Conservation (phyloP, 2,888 invertebrate species). For the Cheilosia variabilis region DNA sequence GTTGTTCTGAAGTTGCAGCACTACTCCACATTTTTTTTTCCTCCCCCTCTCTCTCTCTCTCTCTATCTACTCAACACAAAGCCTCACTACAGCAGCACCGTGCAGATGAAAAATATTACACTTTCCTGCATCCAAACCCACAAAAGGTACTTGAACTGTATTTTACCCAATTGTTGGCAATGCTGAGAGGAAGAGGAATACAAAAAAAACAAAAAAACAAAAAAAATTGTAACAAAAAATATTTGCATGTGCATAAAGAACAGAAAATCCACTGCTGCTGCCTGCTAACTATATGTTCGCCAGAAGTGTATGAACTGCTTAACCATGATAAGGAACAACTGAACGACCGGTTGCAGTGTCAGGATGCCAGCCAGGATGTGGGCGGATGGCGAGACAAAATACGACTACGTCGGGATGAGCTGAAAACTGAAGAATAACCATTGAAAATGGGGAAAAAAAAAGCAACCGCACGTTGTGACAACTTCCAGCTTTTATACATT, state of each 20-base stretch:
- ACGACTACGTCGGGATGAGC: conserved; percentile 36
- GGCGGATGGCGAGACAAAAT: conserved; percentile 35
- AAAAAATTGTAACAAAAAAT: conserved; percentile 15
- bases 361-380: conserved; percentile 64
- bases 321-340: conserved; percentile 49
- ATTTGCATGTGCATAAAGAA: conserved; percentile 23
- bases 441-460: conserved; percentile 8
- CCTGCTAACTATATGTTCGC: conserved; percentile 27
- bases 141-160: conserved; percentile 74
- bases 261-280: conserved; percentile 25
- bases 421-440: conserved; percentile 38
- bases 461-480: conserved; percentile 61
- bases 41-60: no score
- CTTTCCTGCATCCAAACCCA: conserved; percentile 69
- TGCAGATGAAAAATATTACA: conserved; percentile 68
- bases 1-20: conserved; percentile 38
- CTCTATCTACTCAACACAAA: conserved; percentile 40
- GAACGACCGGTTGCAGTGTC: conserved; percentile 63
- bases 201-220: conserved; percentile 35
- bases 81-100: conserved; percentile 36
- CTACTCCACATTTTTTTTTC: conserved; percentile 50
- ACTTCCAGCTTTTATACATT: conserved; percentile 58
- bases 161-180: conserved; percentile 74
- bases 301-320: conserved; percentile 44
- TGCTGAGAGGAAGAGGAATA: conserved; percentile 44